phyloP scores from a whole-genome alignment of 2,113 vertebrate genomes.

The Thamnaconus septentrionalis region DNA sequence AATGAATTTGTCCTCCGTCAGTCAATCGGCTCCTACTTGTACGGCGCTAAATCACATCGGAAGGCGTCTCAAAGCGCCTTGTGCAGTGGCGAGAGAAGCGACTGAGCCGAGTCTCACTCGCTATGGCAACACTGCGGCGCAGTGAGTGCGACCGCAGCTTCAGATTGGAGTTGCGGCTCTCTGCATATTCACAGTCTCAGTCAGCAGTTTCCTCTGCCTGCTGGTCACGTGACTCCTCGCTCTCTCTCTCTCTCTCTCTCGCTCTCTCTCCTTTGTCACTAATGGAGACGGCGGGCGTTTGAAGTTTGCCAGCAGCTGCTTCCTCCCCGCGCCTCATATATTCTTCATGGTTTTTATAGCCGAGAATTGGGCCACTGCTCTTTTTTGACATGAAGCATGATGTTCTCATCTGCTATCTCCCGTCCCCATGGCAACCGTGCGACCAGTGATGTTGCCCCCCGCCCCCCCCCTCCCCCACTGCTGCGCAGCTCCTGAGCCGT shows the following conservation, averaged over 20 bases:
- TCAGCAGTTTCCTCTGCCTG: neutral
- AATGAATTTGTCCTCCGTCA: too few relatives aligned
- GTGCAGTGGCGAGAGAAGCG: too few relatives aligned
- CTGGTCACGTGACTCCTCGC: neutral
- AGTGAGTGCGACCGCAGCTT: neutral
- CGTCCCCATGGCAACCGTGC: slow-evolving; percentile 73
- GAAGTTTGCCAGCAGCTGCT: neutral
- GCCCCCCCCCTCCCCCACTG: neutral
- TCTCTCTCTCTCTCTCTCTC: too few relatives aligned
- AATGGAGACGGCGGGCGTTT: neutral
- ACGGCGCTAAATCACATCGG: too few relatives aligned
- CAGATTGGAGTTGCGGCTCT: neutral
- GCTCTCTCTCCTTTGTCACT: too few relatives aligned
- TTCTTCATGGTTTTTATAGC: slow-evolving; percentile 5
- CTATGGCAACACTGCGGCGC: too few relatives aligned
- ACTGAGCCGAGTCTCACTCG: too few relatives aligned
- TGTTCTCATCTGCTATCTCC: slow-evolving; percentile 48
- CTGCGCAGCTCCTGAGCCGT: slow-evolving; percentile 12
- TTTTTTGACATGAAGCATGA: slow-evolving; percentile 35
- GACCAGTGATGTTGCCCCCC: slow-evolving; percentile 39
- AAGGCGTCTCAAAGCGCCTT: too few relatives aligned
- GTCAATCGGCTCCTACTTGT: too few relatives aligned
- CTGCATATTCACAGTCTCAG: neutral
- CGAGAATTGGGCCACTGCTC: slow-evolving; percentile 18
- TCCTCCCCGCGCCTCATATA: neutral